Percentiles rank a stretch among this genome's conserved stretches.
Evolutionary conservation across 1,140 invertebrate genomes (phyloP).

Genomic region (Tetramorium parvispinum): DNA sequence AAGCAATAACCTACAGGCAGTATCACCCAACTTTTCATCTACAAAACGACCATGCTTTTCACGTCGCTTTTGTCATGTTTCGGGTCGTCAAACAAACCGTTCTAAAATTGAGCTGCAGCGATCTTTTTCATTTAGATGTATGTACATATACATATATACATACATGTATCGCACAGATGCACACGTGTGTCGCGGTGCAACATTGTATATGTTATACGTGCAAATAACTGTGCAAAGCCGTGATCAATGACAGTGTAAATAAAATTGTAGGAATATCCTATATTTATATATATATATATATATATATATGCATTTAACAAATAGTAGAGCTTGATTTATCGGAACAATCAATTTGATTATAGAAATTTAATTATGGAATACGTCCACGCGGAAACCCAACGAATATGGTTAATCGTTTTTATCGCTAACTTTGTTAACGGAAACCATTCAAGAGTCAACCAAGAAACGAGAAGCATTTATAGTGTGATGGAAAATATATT

Average conservation of each 20-base stretch:
- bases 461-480: background rate
- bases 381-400: background rate
- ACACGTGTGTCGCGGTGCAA: background rate
- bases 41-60: background rate
- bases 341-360: slow-evolving; percentile 6
- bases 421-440: slow-evolving; percentile 38
- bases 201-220: background rate
- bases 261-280: background rate
- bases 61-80: background rate
- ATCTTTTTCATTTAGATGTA: background rate
- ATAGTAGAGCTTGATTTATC: background rate
- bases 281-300: background rate
- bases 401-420: slow-evolving; percentile 15
- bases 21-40: background rate
- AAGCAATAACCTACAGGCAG: background rate
- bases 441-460: background rate
- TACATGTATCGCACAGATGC: background rate
- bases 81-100: background rate
- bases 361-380: slow-evolving; percentile 33
- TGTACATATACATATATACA: too few relatives aligned
- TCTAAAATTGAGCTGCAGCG: background rate
- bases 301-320: background rate
- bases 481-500: background rate
- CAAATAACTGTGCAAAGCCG: background rate
- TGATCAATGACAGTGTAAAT: background rate